Evolutionary conservation across 2,888 invertebrate genomes (phyloP).

Genomic region (Phrixothrix hirtus): DNA sequence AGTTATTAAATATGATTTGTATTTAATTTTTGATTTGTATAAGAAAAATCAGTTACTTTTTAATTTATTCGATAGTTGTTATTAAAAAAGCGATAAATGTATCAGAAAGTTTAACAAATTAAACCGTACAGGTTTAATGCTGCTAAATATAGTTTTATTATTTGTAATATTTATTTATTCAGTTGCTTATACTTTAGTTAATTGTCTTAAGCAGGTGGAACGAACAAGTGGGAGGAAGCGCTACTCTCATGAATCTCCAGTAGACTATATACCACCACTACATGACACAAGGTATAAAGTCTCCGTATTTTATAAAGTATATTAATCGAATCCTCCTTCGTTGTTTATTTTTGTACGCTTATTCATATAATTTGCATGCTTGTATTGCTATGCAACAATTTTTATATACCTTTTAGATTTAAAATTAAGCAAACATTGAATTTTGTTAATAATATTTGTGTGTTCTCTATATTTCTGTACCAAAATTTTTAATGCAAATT

Average conservation of each 20-base stretch:
- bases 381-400: not conserved
- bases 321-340: not conserved
- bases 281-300: constrained; percentile 42
- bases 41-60: no score
- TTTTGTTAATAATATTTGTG: no score
- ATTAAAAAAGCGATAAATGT: no score
- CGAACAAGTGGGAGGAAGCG: constrained; percentile 43
- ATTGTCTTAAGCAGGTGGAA: constrained; percentile 50
- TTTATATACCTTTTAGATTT: not conserved
- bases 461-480: no score
- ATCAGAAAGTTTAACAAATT: no score
- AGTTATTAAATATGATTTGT: no score
- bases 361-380: not conserved
- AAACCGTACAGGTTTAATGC: no score
- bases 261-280: constrained; percentile 52
- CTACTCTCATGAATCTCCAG: constrained; percentile 44
- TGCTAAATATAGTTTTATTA: constrained; percentile 2
- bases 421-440: no score
- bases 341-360: constrained; percentile 1
- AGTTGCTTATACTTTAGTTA: constrained; percentile 19
- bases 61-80: no score
- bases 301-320: constrained; percentile 2
- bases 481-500: no score
- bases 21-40: no score
- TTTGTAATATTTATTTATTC: constrained; percentile 11